Evolutionary conservation across 2,888 invertebrate genomes (phyloP), one percentile per base, ranked within the genome.

Genomic region (Rhopalosiphum nymphaeae): DNA sequence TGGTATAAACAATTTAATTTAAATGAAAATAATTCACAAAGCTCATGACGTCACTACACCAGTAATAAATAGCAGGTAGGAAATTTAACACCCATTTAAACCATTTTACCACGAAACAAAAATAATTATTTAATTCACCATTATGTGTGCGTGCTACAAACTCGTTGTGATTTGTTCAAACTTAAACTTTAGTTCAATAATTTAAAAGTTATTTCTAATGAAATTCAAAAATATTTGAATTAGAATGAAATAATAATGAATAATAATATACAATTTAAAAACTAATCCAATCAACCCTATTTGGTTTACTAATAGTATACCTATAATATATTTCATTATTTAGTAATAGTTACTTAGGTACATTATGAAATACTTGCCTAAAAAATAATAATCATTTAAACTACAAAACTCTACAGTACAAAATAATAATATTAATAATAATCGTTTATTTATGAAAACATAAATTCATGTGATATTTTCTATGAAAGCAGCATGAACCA

Each of bases 91-190:
- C 49, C 67, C 61, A 21, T 92, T 91, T 53, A 84, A 42, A 49
- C 53, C 84, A 42, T 91, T 92, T 67, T 53, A 92, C 42, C 92
- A 92, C 53, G 88, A 88, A 92, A 92, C 92, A 92, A 78, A 78
- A 78, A 88, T 92, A 88, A 92, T 92, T 86, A 86, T 85, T 91
- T 85, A 91, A 84, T 91, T 85, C 56, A 85, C 56, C 21, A 26
- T 29, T 9, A 46, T 46, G 90, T 21, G 53, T 53, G 91, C 91
- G 16, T 91, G 91, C 91, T 42, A 42, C 36, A 84, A 16, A 56
- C 57, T 44, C 49, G 10, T 44, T 56, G 44, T 46, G n/a, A 91
- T 84, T 91, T 91, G 25, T n/a, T 53, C 21, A 36, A 53, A 78
- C 29, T 46, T 46, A 29, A 29, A 91, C 36, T 84, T 42, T 91